Evolutionary conservation across 1,140 invertebrate species (phyloP).

Genomic region (Stenopsyche tienmushanensis): DNA sequence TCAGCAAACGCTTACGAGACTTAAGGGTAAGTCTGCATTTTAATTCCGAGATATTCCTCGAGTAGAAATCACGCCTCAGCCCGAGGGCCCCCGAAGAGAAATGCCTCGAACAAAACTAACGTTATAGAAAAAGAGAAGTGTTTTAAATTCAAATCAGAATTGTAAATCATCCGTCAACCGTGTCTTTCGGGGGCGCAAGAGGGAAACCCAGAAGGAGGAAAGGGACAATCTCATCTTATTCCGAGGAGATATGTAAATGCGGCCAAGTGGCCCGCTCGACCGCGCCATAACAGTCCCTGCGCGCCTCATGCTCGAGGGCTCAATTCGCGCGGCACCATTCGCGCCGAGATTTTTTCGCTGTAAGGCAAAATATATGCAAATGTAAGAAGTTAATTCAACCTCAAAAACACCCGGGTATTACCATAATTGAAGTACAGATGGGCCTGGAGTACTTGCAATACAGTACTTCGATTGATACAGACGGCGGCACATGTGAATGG

Average conservation of each 20-base stretch:
- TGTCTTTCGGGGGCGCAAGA: conserved; percentile 13
- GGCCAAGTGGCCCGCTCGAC: conserved; percentile 29
- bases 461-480: background rate
- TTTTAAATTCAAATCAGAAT: conserved; percentile 42
- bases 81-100: background rate
- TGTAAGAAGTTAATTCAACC: conserved; percentile 39
- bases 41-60: no score
- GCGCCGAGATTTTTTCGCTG: conserved; percentile 15
- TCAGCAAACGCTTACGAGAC: no score
- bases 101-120: background rate
- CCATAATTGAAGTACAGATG: conserved; percentile 38
- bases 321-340: conserved; percentile 4
- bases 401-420: conserved; percentile 37
- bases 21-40: no score
- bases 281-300: conserved; percentile 25
- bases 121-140: conserved; percentile 25
- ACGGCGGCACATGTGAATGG: background rate
- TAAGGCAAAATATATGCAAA: conserved; percentile 37
- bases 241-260: conserved; percentile 39
- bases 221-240: conserved; percentile 31
- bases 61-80: background rate
- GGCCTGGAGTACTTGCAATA: background rate
- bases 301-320: conserved; percentile 10
- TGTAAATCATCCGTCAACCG: conserved; percentile 40
- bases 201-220: conserved; percentile 19